Percentiles rank a stretch among this genome's conserved stretches.
These are phyloP conservation scores for Acarapis woodi DNA, from an alignment of 1,140 invertebrate species.

Conservation along the genomic window DNA sequence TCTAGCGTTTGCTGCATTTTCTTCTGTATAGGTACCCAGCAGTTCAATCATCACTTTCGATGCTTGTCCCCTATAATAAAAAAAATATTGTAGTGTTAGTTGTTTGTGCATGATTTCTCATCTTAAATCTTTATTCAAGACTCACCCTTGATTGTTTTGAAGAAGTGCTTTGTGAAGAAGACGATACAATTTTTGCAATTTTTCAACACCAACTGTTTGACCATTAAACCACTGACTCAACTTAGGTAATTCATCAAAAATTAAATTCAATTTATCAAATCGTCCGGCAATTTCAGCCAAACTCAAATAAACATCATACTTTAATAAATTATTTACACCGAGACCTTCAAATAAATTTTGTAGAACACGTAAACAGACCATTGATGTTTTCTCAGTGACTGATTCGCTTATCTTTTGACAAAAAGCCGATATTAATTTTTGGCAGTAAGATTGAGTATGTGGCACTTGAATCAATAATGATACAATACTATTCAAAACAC, in stretches of 20 bases:
- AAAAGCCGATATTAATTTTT: slow-evolving; percentile 55
- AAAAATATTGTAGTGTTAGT: slow-evolving; percentile 2
- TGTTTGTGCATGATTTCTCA: slow-evolving; percentile 1
- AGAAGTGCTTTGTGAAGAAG: slow-evolving; percentile 57
- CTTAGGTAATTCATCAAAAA: slow-evolving; percentile 22
- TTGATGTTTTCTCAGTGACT: slow-evolving; percentile 43
- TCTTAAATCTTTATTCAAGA: slow-evolving; percentile 4
- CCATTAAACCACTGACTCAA: slow-evolving; percentile 53
- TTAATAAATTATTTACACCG: slow-evolving; percentile 43
- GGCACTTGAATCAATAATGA: slow-evolving; percentile 69
- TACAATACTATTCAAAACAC: slow-evolving; percentile 34
- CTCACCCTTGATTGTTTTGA: slow-evolving; percentile 30
- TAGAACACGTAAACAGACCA: slow-evolving; percentile 45
- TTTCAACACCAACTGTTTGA: slow-evolving; percentile 50
- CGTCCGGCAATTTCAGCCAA: slow-evolving; percentile 58
- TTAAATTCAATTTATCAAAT: slow-evolving; percentile 46
- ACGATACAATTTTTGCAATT: slow-evolving; percentile 68
- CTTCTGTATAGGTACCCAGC: slow-evolving; percentile 73
- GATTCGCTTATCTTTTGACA: slow-evolving; percentile 79
- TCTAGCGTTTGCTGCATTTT: slow-evolving; percentile 78
- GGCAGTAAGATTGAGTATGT: slow-evolving; percentile 39
- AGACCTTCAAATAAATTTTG: slow-evolving; percentile 54
- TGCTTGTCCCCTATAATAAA: slow-evolving; percentile 40
- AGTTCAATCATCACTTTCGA: slow-evolving; percentile 89
- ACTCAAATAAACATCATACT: slow-evolving; percentile 73